Evolutionary conservation across 2,888 invertebrate species (phyloP), one percentile per base, ranked within the genome.

Genomic region (Osmoderma eremita): DNA sequence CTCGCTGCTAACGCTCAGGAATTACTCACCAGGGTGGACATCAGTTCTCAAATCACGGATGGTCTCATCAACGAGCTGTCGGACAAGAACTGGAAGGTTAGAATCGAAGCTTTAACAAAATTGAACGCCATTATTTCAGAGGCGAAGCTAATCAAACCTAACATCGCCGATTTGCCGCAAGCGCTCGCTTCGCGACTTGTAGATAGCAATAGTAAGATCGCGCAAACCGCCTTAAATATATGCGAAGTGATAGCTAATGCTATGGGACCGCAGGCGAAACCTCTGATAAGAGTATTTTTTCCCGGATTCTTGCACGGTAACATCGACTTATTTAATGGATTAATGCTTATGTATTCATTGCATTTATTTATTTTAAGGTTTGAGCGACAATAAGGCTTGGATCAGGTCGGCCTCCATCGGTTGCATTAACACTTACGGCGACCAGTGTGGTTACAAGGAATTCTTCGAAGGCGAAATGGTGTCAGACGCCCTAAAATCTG

Each of bases 51-150:
- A 74, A 91, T 97, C 70, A 95, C 94, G 0, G 93, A 94, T 73
- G 83, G 89, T 0, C 82, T 97, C 0, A 82, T 97, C 2, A 88
- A 87, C 5, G 94, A 97, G 81, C 85, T 96, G 73, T 86, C 88
- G 18, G 95, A 96, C 80, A 95, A 94, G 82, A 94, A 94, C 82
- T 98, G 97, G 97, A 97, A 97, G 86, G 91, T 90, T 72, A 86
- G 93, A 67, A 90, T 89, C 73, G 93, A 93, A 82, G 92, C 88
- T 0, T 78, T 94, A 17, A 88, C 87, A 72, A 92, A 92, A 82
- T 83, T 95, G 13, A 88, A 86, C 65, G 85, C 85, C 0, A 89
- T 95, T 45, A 84, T 95, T 38, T 86, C 83, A 15, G 93, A 90
- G 62, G 91, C 93, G 0, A 90, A 92, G 72, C 88, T 92, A 6